phyloP scores from a whole-genome alignment of 1,140 invertebrate species.

The Drosophila ercepeae region DNA sequence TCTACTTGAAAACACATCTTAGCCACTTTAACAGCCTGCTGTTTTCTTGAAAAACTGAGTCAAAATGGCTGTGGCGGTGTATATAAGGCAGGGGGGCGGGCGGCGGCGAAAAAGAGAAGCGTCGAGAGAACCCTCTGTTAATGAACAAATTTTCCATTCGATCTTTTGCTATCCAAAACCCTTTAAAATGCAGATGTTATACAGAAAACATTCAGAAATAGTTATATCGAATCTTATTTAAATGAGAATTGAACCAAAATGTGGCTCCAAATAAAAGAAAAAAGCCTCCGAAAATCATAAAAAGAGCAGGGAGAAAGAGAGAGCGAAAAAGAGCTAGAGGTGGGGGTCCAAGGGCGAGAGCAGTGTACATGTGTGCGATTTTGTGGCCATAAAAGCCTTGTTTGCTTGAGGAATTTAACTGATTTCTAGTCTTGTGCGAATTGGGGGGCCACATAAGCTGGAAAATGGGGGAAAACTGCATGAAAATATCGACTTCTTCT shows the following conservation, averaged over 20 bases:
- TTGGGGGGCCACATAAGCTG: conserved; percentile 39
- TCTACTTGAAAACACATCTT: background rate
- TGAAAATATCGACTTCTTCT: conserved; percentile 34
- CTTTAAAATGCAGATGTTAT: conserved; percentile 16
- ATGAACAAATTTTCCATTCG: conserved; percentile 17
- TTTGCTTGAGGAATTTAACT: conserved; percentile 43
- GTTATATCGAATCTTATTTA: conserved; percentile 4
- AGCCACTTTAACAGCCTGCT: background rate
- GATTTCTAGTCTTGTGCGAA: conserved; percentile 29
- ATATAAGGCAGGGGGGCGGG: background rate
- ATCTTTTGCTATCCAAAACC: conserved; percentile 34
- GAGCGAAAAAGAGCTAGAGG: conserved; percentile 16
- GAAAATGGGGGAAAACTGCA: conserved; percentile 53
- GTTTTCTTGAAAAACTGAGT: background rate
- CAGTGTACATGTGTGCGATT: conserved; percentile 1
- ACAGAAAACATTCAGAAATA: conserved; percentile 51
- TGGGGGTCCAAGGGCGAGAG: conserved; percentile 7
- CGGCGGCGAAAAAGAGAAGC: conserved; percentile 5
- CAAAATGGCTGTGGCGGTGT: no score
- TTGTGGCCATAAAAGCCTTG: conserved; percentile 40
- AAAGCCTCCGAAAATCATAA: conserved; percentile 48
- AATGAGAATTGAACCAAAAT: conserved; percentile 2
- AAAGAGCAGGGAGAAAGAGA: conserved; percentile 50
- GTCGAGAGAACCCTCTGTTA: conserved; percentile 8
- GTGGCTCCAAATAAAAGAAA: conserved; percentile 19